phyloP scores from a whole-genome alignment of 2,113 vertebrate species.

The Callospermophilus lateralis region DNA sequence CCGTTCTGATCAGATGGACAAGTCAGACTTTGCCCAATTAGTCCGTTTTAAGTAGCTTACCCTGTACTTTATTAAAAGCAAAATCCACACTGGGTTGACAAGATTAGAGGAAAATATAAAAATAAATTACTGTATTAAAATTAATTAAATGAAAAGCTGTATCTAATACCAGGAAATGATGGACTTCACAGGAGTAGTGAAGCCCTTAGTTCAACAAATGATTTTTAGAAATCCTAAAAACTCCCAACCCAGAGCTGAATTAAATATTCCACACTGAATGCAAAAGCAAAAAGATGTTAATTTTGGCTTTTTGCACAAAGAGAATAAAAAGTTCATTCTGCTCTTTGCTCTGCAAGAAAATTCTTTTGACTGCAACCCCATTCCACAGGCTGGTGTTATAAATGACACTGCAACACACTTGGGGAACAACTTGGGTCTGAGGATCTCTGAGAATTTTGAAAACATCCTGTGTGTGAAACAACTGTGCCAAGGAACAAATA shows the following conservation, averaged over 20 bases:
- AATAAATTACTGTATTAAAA: slow-evolving; percentile 87
- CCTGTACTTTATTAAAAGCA: slow-evolving; percentile 83
- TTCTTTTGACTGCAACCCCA: slow-evolving; percentile 77
- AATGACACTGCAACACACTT: background rate
- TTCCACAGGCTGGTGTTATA: slow-evolving; percentile 67
- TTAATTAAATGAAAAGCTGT: slow-evolving; percentile 86
- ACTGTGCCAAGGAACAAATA: background rate
- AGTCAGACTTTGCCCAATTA: slow-evolving; percentile 83
- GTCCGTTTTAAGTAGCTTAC: slow-evolving; percentile 84
- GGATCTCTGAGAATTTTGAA: slow-evolving; percentile 31
- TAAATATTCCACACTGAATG: slow-evolving; percentile 65
- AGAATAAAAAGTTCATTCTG: slow-evolving; percentile 78
- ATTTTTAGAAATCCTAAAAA: slow-evolving; percentile 77
- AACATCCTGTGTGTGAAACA: background rate
- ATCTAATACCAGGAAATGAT: slow-evolving; percentile 85
- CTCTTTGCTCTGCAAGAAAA: slow-evolving; percentile 68
- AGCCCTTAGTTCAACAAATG: slow-evolving; percentile 83
- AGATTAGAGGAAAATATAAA: slow-evolving; percentile 86
- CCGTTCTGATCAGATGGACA: slow-evolving; percentile 80
- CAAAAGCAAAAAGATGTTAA: slow-evolving; percentile 75
- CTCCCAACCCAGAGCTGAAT: slow-evolving; percentile 61
- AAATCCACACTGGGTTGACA: slow-evolving; percentile 83
- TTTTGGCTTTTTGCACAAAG: slow-evolving; percentile 80
- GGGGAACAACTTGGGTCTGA: background rate
- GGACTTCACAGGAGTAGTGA: slow-evolving; percentile 77